Evolutionary conservation across 2,113 vertebrate species (phyloP).

Genomic region (Lophotis ruficrista): DNA sequence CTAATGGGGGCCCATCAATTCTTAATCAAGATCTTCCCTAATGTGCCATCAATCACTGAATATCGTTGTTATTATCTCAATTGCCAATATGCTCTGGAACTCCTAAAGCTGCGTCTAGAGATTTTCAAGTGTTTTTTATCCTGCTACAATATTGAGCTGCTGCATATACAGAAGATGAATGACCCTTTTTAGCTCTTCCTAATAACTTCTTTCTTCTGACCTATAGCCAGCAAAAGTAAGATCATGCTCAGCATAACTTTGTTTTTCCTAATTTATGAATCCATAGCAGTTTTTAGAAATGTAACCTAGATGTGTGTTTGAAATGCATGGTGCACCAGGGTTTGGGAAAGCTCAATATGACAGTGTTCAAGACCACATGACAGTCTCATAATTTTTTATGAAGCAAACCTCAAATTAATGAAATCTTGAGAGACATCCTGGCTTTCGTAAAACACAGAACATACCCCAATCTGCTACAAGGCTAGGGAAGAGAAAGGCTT

Average conservation of each 20-base stretch:
- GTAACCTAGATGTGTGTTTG: not conserved
- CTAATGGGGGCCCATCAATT: not conserved
- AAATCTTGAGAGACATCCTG: not conserved
- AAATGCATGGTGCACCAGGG: not conserved
- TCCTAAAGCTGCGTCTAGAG: constrained; percentile 8
- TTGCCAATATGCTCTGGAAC: constrained; percentile 13
- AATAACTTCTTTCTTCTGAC: constrained; percentile 8
- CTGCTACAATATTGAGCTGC: not conserved
- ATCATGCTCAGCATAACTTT: not conserved
- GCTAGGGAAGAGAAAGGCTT: not conserved
- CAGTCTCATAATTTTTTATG: not conserved
- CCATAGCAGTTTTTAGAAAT: not conserved
- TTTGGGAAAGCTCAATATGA: not conserved
- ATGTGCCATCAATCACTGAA: not conserved
- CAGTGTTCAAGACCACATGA: not conserved
- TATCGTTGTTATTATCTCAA: constrained; percentile 20
- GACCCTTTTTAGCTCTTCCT: constrained; percentile 2
- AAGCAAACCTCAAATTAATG: not conserved
- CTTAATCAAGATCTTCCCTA: constrained; percentile 7
- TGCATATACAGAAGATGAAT: not conserved
- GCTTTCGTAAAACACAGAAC: not conserved
- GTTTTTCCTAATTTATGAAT: not conserved
- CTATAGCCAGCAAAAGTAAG: not conserved
- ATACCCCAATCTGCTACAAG: not conserved
- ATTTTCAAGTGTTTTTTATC: constrained; percentile 23